A percentile compares a stretch with the other conserved stretches of the same genome.
These are phyloP conservation scores for Ypsolopha scabrella DNA, from an alignment of 2,888 invertebrate genomes.

Conservation along the genomic window DNA sequence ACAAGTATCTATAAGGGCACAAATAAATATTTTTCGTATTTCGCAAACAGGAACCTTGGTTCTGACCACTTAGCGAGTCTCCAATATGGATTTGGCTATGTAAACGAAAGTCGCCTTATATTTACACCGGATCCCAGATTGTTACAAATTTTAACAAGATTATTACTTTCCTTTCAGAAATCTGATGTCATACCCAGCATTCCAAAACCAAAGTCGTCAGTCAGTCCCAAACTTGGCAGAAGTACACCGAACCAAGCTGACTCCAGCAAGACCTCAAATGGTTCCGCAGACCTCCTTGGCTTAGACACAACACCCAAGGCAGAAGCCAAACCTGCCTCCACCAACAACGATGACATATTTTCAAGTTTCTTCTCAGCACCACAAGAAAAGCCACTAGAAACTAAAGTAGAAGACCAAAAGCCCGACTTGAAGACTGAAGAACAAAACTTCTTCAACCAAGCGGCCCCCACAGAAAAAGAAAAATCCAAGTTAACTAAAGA, in stretches of 20 bases:
- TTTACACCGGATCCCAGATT: background rate
- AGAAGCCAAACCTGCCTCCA: constrained; percentile 31
- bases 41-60: too few relatives aligned
- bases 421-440: constrained; percentile 80
- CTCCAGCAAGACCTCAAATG: constrained; percentile 36
- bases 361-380: constrained; percentile 80
- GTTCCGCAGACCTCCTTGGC: constrained; percentile 56
- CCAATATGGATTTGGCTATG: too few relatives aligned
- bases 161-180: constrained; percentile 32
- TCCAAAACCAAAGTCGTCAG: constrained; percentile 66
- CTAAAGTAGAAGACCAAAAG: constrained; percentile 37
- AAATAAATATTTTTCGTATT: too few relatives aligned
- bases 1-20: too few relatives aligned
- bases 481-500: constrained; percentile 92
- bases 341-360: constrained; percentile 74
- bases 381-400: constrained; percentile 44
- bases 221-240: constrained; percentile 64
- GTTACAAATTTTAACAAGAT: background rate
- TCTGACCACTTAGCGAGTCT: too few relatives aligned
- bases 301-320: constrained; percentile 31
- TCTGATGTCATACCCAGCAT: constrained; percentile 63
- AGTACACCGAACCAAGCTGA: constrained; percentile 63
- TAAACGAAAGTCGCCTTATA: too few relatives aligned
- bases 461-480: constrained; percentile 79
- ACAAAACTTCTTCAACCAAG: constrained; percentile 89